Evolutionary conservation across 2,797 vertebrate species (phyloP), one percentile per base, ranked within the genome.

Genomic region (Sebastes oblongus): DNA sequence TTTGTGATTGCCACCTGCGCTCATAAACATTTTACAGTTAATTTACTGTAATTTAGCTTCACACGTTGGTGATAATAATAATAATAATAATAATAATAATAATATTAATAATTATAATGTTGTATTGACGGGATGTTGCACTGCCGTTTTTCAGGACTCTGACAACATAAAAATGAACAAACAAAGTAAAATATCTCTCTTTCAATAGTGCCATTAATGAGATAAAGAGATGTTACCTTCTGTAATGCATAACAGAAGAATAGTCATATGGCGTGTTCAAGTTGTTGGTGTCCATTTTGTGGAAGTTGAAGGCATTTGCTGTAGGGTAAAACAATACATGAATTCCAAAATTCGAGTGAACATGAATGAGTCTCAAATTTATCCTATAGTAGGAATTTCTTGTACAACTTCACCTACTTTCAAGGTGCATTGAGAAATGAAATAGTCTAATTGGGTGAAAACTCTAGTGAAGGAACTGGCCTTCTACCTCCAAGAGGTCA

Each of bases 161-260:
- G 8, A 71, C 11, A 54, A 52, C 30, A 68, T 68, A 2, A 62
- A 54, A 54, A 54, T n/a, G 1, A 54, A 22, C 0, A 54, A 24
- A 42, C 3, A 4, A 18, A n/a, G 3, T 3, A 30, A 16, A 13
- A 24, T 32, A n/a, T 50, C 2, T 10, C 3, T 54, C 18, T n/a
- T 14, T 29, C 22, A 66, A 66, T 10, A 32, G 3, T 9, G 20
- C 7, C 4, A n/a, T n/a, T 10, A 66, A 64, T 39, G 7, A 52
- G 18, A 14, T 18, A 46, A 39, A 8, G 3, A 36, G 8, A 29
- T 2, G 1, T 76, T 79, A 87, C 81, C 85, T 87, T 80, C 79
- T 66, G 5, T 84, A 82, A 55, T 84, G 76, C 79, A 87, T 70
- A 2, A 87, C 25, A 62, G 85, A 84, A 0, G 85, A 79, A 32